Evolutionary conservation across 1,140 invertebrate species (phyloP).

Genomic region (Heliothis virescens): DNA sequence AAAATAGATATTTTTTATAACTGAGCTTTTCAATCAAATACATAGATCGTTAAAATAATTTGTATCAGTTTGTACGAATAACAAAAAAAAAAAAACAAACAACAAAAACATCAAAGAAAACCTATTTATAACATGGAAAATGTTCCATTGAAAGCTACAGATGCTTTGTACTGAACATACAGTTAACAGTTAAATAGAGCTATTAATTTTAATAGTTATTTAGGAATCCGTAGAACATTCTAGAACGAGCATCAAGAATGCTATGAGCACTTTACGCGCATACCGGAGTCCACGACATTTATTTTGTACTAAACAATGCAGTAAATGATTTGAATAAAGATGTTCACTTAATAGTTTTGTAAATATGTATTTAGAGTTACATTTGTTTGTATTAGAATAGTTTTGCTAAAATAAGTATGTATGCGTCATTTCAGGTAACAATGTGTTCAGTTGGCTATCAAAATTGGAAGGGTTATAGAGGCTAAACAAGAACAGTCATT

Average conservation of each 20-base stretch:
- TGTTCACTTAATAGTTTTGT: neutral
- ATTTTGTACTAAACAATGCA: constrained; percentile 28
- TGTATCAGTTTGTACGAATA: neutral
- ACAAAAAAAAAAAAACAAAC: neutral
- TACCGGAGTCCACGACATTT: constrained; percentile 55
- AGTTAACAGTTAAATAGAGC: constrained; percentile 50
- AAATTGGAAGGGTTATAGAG: neutral
- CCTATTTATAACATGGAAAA: constrained; percentile 5
- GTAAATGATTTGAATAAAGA: constrained; percentile 21
- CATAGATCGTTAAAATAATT: neutral
- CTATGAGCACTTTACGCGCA: constrained; percentile 52
- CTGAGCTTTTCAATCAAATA: neutral
- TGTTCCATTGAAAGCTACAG: constrained; percentile 1
- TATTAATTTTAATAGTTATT: constrained; percentile 62
- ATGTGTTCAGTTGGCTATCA: neutral
- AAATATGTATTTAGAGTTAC: neutral
- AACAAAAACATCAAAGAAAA: constrained; percentile 7
- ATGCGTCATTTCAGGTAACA: no score
- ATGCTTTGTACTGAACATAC: neutral
- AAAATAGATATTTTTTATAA: no score
- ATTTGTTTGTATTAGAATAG: no score
- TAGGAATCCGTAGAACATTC: constrained; percentile 58
- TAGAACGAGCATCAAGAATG: constrained; percentile 52
- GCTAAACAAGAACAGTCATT: neutral
- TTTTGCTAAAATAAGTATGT: no score